Evolutionary conservation across 2,797 vertebrate species (phyloP).

Genomic region (Poeciliopsis presidionis): DNA sequence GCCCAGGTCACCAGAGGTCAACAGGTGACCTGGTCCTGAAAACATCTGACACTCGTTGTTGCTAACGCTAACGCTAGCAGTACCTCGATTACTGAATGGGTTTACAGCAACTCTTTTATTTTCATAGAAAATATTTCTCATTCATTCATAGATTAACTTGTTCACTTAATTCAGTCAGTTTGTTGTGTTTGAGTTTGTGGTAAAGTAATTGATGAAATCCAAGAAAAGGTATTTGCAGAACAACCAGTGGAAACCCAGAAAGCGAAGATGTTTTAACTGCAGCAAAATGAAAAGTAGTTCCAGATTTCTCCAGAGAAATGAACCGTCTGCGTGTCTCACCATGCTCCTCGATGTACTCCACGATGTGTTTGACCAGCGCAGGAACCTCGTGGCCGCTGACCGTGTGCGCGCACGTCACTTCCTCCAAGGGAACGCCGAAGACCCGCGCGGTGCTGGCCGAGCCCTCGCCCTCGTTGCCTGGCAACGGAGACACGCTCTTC

Average conservation of each 20-base stretch:
- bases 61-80: not conserved
- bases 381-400: slow-evolving; percentile 90
- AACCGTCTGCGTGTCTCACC: slow-evolving; percentile 80
- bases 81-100: not conserved
- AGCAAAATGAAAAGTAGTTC: not conserved
- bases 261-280: not conserved
- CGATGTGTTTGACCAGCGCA: slow-evolving; percentile 93
- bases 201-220: not conserved
- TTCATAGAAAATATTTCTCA: not conserved
- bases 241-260: not conserved
- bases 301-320: not conserved
- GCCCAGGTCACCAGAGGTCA: slow-evolving; percentile 16
- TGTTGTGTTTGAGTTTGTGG: not conserved
- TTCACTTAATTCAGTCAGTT: not conserved
- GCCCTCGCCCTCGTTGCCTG: slow-evolving; percentile 85
- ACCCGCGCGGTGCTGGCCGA: slow-evolving; percentile 89
- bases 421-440: slow-evolving; percentile 96
- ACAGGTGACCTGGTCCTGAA: slow-evolving; percentile 3
- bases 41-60: not conserved
- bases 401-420: slow-evolving; percentile 90
- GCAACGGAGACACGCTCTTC: slow-evolving; percentile 97
- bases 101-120: not conserved
- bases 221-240: not conserved
- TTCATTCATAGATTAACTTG: not conserved
- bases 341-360: slow-evolving; percentile 98